Percentiles rank a stretch among this genome's conserved stretches.
Conservation (phyloP, 2,888 invertebrate genomes). For the Linnaemya tessellans region DNA sequence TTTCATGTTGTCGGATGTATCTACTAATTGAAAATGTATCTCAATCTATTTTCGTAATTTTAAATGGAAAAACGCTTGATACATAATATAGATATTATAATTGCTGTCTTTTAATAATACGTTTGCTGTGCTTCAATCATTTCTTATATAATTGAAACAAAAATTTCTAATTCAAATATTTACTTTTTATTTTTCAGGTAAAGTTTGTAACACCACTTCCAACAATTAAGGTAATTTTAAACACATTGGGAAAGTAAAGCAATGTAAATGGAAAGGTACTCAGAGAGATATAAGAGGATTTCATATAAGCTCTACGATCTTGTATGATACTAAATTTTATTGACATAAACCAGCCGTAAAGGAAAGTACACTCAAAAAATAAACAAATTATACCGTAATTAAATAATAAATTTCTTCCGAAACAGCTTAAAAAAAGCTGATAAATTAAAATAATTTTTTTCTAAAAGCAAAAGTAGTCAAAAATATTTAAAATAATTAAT, state of each 20-base stretch:
- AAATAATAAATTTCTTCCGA: too few relatives aligned
- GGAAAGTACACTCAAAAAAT: too few relatives aligned
- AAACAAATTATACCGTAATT: too few relatives aligned
- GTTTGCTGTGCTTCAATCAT: neutral
- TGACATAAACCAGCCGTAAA: too few relatives aligned
- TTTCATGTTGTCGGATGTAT: constrained; percentile 65
- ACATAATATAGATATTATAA: constrained; percentile 26
- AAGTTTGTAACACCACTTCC: neutral
- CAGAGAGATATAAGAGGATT: too few relatives aligned
- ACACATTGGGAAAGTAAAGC: neutral
- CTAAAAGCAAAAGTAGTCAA: too few relatives aligned
- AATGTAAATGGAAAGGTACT: too few relatives aligned
- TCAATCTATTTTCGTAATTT: constrained; percentile 35
- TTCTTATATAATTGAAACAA: neutral
- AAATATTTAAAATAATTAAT: too few relatives aligned
- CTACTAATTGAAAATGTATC: constrained; percentile 66
- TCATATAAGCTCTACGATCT: too few relatives aligned
- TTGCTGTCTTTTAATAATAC: neutral
- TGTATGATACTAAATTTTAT: too few relatives aligned
- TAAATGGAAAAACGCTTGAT: constrained; percentile 23
- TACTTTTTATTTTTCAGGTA: constrained; percentile 39
- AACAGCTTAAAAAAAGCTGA: too few relatives aligned
- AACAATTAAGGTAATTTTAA: neutral
- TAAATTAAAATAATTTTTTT: too few relatives aligned
- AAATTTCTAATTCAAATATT: neutral